Conservation (phyloP, 2,797 vertebrate genomes). For the Cryptoblepharus egeriae region DNA sequence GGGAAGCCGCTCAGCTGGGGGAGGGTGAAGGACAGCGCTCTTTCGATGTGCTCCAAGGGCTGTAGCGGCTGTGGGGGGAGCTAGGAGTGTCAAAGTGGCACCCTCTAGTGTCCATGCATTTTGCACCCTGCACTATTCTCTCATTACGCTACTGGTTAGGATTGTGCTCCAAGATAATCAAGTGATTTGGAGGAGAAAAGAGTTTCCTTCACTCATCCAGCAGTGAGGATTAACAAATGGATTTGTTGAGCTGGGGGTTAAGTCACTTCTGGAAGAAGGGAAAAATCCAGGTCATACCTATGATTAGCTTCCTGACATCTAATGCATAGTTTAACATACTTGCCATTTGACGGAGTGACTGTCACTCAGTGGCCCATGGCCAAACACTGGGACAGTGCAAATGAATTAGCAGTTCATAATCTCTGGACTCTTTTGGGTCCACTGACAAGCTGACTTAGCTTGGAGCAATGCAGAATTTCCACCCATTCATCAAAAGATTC, state of each 20-base stretch:
- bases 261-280: neutral
- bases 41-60: too few species aligned
- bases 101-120: too few species aligned
- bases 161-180: too few species aligned
- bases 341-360: slow-evolving; percentile 38
- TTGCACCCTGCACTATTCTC: too few species aligned
- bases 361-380: slow-evolving; percentile 22
- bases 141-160: too few species aligned
- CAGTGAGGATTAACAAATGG: slow-evolving; percentile 43
- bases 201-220: slow-evolving; percentile 21
- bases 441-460: neutral
- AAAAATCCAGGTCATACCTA: neutral
- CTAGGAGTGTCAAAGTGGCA: too few species aligned
- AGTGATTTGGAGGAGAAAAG: neutral
- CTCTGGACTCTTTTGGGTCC: slow-evolving; percentile 5
- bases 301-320: neutral
- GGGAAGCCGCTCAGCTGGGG: too few species aligned
- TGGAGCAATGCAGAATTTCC: neutral
- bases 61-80: too few species aligned
- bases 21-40: too few species aligned
- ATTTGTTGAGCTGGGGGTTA: neutral
- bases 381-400: slow-evolving; percentile 19
- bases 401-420: neutral
- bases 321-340: slow-evolving; percentile 39
- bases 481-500: neutral